These are phyloP conservation scores for Platycheirus albimanus DNA, from an alignment of 2,888 invertebrate genomes.

Conservation along the genomic window DNA sequence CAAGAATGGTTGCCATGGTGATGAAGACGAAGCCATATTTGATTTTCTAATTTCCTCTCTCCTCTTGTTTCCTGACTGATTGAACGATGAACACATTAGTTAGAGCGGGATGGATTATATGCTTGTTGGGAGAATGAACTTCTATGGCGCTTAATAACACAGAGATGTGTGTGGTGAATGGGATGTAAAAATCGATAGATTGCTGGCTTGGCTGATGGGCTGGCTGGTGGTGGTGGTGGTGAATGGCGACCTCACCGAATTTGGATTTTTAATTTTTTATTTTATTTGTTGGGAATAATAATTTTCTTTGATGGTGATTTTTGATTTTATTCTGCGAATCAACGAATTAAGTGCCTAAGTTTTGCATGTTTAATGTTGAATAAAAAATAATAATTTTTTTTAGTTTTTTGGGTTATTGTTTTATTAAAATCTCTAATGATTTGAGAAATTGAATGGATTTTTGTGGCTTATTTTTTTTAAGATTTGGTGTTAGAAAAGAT, in stretches of 20 bases:
- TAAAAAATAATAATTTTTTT: conserved; percentile 27
- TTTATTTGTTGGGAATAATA: conserved; percentile 47
- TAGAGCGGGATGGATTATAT: conserved; percentile 48
- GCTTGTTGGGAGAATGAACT: conserved; percentile 36
- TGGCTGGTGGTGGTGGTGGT: too few relatives aligned
- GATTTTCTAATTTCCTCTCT: conserved; percentile 70
- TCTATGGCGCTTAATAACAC: conserved; percentile 35
- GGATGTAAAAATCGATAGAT: conserved; percentile 65
- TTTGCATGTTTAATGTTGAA: conserved; percentile 50
- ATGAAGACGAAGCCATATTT: conserved; percentile 73
- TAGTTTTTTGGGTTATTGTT: conserved; percentile 31
- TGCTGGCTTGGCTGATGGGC: too few relatives aligned
- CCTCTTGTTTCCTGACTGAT: conserved; percentile 49
- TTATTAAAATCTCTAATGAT: conserved; percentile 30
- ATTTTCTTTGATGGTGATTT: conserved; percentile 67
- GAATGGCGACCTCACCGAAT: conserved; percentile 52
- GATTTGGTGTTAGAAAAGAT: too few relatives aligned
- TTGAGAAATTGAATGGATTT: conserved; percentile 36
- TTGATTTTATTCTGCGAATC: conserved; percentile 64
- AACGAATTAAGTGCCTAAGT: conserved; percentile 59
- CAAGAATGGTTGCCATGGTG: conserved; percentile 73
- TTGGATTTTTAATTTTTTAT: background rate
- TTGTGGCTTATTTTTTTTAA: conserved; percentile 3
- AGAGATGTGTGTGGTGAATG: conserved; percentile 33
- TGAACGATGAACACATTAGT: conserved; percentile 10